A percentile compares a stretch with the other conserved stretches of the same genome.
These are phyloP conservation scores for Drosophila maculinotata DNA, from an alignment of 2,888 invertebrate species.

Conservation along the genomic window DNA sequence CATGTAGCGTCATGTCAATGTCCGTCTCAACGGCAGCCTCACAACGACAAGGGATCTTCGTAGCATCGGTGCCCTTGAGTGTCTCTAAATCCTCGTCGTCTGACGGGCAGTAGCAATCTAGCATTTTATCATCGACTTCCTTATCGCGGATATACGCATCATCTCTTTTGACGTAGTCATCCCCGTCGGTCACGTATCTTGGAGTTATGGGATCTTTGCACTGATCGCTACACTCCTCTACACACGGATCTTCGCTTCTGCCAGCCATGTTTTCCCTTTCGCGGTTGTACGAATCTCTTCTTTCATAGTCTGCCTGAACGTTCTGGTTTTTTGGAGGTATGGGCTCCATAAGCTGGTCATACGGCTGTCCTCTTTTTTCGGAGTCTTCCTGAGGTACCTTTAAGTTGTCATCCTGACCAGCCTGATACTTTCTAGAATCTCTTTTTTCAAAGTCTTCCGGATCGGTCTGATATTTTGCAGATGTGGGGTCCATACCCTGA, in stretches of 20 bases:
- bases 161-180: background rate
- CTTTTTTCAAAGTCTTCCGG: background rate
- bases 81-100: conserved; percentile 9
- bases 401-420: background rate
- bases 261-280: too few species aligned
- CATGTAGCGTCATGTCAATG: conserved; percentile 36
- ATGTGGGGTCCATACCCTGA: too few species aligned
- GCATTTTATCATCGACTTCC: background rate
- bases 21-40: conserved; percentile 46
- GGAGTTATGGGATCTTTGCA: too few species aligned
- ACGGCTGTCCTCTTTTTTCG: background rate
- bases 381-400: background rate
- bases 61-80: too few species aligned
- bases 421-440: background rate
- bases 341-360: too few species aligned
- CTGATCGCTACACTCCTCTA: too few species aligned
- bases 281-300: too few species aligned
- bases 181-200: too few species aligned
- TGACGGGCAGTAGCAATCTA: conserved; percentile 13
- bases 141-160: background rate
- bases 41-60: background rate
- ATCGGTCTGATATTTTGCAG: too few species aligned
- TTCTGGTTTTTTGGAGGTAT: too few species aligned
- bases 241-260: too few species aligned
- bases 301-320: too few species aligned